Percentiles rank a stretch among this genome's conserved stretches.
These are phyloP conservation scores for Gallinago jamesoni DNA, from an alignment of 2,113 vertebrate genomes.

Conservation along the genomic window DNA sequence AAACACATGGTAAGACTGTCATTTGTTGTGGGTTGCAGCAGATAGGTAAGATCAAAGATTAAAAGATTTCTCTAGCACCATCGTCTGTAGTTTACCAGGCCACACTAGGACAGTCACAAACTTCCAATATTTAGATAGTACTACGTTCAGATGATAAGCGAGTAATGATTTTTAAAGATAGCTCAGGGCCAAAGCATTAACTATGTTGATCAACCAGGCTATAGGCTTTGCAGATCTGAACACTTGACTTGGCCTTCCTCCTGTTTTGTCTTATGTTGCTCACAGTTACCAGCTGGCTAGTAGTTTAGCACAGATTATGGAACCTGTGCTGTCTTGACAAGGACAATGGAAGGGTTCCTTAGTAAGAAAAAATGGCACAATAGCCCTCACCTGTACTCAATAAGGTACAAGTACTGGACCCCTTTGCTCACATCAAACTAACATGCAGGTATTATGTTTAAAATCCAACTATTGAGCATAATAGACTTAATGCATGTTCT, in stretches of 20 bases:
- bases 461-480: neutral
- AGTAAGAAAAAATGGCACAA: neutral
- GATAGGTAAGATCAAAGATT: neutral
- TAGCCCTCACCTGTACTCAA: neutral
- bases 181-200: neutral
- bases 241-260: neutral
- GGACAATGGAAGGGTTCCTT: neutral
- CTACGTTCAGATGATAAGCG: neutral
- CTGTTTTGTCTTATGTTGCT: neutral
- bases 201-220: neutral
- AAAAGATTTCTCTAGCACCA: neutral
- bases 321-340: neutral
- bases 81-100: neutral
- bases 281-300: neutral
- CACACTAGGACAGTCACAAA: neutral
- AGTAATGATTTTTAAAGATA: neutral
- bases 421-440: neutral
- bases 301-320: neutral
- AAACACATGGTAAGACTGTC: neutral
- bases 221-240: neutral
- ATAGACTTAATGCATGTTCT: neutral
- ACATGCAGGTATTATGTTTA: neutral
- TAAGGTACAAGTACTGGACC: neutral
- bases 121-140: neutral
- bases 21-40: neutral